Conservation (phyloP, 2,113 vertebrate genomes). For the Leptodactylus fuscus region DNA sequence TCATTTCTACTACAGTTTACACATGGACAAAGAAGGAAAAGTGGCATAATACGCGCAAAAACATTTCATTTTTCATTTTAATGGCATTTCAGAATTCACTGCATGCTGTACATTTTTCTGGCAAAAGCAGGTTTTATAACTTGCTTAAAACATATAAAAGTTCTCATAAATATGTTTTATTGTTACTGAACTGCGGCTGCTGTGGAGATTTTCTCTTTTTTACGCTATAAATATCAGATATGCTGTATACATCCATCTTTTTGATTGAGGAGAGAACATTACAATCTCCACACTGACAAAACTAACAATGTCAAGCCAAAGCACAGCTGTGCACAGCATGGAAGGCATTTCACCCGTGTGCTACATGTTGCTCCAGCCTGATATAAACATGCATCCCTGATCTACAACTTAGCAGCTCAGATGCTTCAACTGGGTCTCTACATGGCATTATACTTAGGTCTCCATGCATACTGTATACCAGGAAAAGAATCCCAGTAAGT, state of each 20-base stretch:
- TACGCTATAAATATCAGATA: conserved; percentile 23
- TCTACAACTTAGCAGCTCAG: not conserved
- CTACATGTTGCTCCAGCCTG: not conserved
- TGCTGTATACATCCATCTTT: conserved; percentile 36
- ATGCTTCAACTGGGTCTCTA: not conserved
- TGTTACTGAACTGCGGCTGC: conserved; percentile 36
- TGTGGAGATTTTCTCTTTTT: conserved; percentile 6
- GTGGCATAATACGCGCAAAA: conserved; percentile 29
- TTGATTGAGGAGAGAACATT: conserved; percentile 32
- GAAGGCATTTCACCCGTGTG: not conserved
- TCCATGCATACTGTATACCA: not conserved
- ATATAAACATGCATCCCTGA: not conserved
- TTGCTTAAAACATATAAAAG: conserved; percentile 52
- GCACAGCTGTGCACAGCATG: not conserved
- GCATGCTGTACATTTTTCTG: conserved; percentile 9
- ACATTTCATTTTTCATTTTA: conserved; percentile 51
- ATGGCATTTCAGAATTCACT: conserved; percentile 33
- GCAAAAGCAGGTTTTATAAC: conserved; percentile 20
- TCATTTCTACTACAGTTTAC: not conserved
- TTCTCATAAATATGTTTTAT: conserved; percentile 49
- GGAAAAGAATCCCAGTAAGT: not conserved
- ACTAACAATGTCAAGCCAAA: conserved; percentile 7
- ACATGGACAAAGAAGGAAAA: conserved; percentile 20
- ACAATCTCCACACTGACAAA: conserved; percentile 10
- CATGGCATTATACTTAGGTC: not conserved